A percentile compares a stretch with the other conserved stretches of the same genome.
phyloP scores from a whole-genome alignment of 2,113 vertebrate species.

The Saccopteryx bilineata region DNA sequence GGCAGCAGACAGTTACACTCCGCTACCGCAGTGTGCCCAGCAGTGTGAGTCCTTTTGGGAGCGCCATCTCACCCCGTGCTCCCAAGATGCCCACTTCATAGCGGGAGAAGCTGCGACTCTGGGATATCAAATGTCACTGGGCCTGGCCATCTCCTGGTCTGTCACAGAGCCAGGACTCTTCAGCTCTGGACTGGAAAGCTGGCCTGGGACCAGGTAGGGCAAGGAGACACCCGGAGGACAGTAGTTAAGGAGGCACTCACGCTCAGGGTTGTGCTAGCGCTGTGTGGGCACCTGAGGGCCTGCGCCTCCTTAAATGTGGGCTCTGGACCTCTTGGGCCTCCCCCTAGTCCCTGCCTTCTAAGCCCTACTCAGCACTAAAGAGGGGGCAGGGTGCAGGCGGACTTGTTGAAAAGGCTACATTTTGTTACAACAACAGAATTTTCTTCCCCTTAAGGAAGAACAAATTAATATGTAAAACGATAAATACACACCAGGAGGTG shows the following conservation, averaged over 20 bases:
- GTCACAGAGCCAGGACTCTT: neutral
- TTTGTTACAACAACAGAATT: neutral
- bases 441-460: neutral
- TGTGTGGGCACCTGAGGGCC: too few relatives aligned
- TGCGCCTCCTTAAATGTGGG: neutral
- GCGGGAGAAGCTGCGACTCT: neutral
- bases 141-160: neutral
- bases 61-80: neutral
- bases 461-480: constrained; percentile 46
- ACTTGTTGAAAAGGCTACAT: neutral
- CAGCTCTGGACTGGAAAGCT: neutral
- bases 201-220: neutral
- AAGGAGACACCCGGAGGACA: neutral
- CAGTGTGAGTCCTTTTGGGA: neutral
- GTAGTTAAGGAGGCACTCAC: neutral
- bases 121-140: neutral
- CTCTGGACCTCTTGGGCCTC: neutral
- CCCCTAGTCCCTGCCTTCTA: neutral
- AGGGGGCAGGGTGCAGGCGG: too few relatives aligned
- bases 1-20: neutral
- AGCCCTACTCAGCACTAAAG: neutral
- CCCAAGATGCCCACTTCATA: neutral
- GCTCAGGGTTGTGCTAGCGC: neutral
- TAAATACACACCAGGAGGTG: neutral
- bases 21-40: neutral